phyloP scores from a whole-genome alignment of 2,113 vertebrate species.

The Amblyornis subalaris region DNA sequence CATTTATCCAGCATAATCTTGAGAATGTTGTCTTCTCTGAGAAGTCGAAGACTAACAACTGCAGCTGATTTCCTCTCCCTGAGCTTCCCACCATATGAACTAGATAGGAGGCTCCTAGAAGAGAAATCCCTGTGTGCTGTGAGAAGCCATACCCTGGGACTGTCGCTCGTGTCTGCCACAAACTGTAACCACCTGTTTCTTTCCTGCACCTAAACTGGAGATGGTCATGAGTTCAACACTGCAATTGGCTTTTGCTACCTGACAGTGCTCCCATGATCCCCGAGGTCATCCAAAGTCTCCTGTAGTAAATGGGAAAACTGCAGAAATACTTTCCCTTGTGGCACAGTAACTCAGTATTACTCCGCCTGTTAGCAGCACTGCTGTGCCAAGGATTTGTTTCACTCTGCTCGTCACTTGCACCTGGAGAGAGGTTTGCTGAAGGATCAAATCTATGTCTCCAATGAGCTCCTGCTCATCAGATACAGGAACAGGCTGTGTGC shows the following conservation, averaged over 20 bases:
- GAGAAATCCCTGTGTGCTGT: neutral
- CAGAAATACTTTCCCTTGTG: neutral
- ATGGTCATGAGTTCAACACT: neutral
- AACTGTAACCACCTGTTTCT: neutral
- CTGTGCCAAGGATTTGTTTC: neutral
- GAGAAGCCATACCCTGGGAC: neutral
- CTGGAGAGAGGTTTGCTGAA: neutral
- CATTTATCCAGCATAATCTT: neutral
- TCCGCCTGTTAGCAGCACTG: neutral
- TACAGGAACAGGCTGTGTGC: neutral
- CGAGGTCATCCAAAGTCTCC: neutral
- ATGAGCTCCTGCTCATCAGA: neutral
- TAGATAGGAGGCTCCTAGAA: neutral
- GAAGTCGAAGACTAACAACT: neutral
- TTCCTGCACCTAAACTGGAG: neutral
- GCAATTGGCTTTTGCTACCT: neutral
- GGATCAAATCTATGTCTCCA: neutral
- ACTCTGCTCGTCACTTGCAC: neutral
- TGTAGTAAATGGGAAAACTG: neutral
- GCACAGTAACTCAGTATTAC: neutral
- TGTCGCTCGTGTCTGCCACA: rapidly evolving
- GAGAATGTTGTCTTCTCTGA: neutral
- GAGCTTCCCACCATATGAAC: neutral
- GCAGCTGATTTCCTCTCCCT: neutral
- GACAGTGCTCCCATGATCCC: neutral